Evolutionary conservation across 2,113 vertebrate genomes (phyloP), one percentile per base, ranked within the genome.

Genomic region (Zingel zingel): DNA sequence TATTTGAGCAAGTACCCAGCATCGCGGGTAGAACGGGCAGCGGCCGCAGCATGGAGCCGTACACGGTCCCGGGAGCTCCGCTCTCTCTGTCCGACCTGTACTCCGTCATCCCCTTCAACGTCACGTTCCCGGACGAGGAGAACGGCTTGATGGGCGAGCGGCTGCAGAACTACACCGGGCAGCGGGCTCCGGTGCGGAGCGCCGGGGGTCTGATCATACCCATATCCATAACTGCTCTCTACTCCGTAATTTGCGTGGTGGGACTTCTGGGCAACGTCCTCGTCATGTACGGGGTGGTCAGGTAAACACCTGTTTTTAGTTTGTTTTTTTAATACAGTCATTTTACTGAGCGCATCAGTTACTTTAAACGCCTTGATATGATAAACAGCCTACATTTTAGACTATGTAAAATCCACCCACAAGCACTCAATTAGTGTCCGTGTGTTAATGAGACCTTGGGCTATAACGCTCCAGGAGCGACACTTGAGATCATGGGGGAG

Each of bases 201-300:
- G 83, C 95, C 14, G 95, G 93, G 3, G 96, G 95, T 16, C 95
- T 98, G 39, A 89, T 96, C 64, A 95, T 97, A 67, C 97, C 98
- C 39, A 93, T 97, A 53, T 97, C 96, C 89, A 98, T 98, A 94
- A 98, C 98, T 0, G 96, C 97, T 5, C 96, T 98, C 23, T 99
- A 99, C 92, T 97, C 97, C 0, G 95, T 96, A 2, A 97, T 99
- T 72, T 99, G 97, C 81, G 96, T 97, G 50, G 97, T 99, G 92
- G 98, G 98, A 90, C 97, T 99, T 10, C 91, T 99, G 88, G 98
- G 97, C 59, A 99, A 99, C 92, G 54, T 97, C 47, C 95, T 98
- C 16, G 97, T 98, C 73, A 98, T 98, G 97, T 98, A 97, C 59
- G 97, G 97, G 75, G 98, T 98, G 79, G 95, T 99, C 85, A 96